Conservation (phyloP, 2,888 invertebrate genomes). For the Cantharis rufa region DNA sequence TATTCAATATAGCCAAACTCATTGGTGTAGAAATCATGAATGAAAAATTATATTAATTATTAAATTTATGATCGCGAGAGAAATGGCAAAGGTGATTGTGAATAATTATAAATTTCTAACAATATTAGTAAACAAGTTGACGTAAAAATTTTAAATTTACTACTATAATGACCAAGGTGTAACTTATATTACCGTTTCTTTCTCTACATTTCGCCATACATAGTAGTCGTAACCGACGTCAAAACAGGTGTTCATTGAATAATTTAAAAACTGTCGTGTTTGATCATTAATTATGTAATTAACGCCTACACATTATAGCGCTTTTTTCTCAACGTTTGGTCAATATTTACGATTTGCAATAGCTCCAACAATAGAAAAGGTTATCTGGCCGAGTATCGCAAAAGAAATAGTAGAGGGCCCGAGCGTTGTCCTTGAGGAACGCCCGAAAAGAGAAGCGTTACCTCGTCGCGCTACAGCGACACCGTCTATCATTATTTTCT, state of each 20-base stretch:
- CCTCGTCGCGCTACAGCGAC: neutral
- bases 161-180: neutral
- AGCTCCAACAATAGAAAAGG: neutral
- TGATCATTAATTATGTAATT: slow-evolving; percentile 9
- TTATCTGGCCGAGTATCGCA: neutral
- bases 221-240: neutral
- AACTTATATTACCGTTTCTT: neutral
- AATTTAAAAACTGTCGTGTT: neutral
- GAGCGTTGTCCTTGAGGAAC: neutral
- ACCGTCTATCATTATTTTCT: neutral
- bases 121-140: neutral
- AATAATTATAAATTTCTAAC: neutral
- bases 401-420: neutral
- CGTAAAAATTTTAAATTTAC: neutral
- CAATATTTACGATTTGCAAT: neutral
- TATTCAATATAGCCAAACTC: slow-evolving; percentile 15
- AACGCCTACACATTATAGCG: slow-evolving; percentile 8
- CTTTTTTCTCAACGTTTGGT: neutral
- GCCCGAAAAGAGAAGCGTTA: neutral
- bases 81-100: neutral
- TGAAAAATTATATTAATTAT: neutral
- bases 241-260: slow-evolving; percentile 1
- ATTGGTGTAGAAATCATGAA: slow-evolving; percentile 14
- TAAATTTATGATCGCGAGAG: neutral
- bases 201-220: neutral